phyloP scores from a whole-genome alignment of 2,888 invertebrate species.

The Quadriops clusia region DNA sequence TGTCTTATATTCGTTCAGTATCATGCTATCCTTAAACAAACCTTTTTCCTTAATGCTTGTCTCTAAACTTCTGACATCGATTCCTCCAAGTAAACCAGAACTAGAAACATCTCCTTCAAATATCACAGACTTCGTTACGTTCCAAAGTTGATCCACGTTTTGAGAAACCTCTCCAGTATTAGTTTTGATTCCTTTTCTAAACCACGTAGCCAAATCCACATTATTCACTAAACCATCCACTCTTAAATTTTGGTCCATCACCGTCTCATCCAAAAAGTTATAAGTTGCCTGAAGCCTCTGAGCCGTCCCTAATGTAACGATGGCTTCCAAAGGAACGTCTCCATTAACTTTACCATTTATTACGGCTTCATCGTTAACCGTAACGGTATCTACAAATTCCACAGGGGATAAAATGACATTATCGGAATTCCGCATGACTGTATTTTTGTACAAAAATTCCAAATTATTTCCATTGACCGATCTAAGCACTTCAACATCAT shows the following conservation, averaged over 20 bases:
- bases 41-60: constrained; percentile 23
- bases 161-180: constrained; percentile 29
- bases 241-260: constrained; percentile 21
- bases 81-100: constrained; percentile 27
- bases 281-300: constrained; percentile 29
- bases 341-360: constrained; percentile 31
- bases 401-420: constrained; percentile 31
- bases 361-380: constrained; percentile 27
- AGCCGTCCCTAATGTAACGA: constrained; percentile 33
- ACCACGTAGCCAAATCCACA: constrained; percentile 38
- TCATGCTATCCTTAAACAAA: constrained; percentile 20
- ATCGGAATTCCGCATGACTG: constrained; percentile 40
- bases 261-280: constrained; percentile 25
- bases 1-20: constrained; percentile 27
- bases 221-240: constrained; percentile 27
- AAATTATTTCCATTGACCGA: constrained; percentile 38
- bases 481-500: constrained; percentile 25
- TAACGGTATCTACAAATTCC: constrained; percentile 31
- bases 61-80: constrained; percentile 26
- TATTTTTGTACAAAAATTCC: constrained; percentile 36
- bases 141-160: constrained; percentile 40
- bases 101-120: constrained; percentile 31
- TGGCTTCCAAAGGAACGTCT: constrained; percentile 27
- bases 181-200: constrained; percentile 30
- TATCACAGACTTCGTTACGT: constrained; percentile 29